These are phyloP conservation scores for Calameuta idolon DNA, from an alignment of 2,888 invertebrate genomes.

Conservation along the genomic window DNA sequence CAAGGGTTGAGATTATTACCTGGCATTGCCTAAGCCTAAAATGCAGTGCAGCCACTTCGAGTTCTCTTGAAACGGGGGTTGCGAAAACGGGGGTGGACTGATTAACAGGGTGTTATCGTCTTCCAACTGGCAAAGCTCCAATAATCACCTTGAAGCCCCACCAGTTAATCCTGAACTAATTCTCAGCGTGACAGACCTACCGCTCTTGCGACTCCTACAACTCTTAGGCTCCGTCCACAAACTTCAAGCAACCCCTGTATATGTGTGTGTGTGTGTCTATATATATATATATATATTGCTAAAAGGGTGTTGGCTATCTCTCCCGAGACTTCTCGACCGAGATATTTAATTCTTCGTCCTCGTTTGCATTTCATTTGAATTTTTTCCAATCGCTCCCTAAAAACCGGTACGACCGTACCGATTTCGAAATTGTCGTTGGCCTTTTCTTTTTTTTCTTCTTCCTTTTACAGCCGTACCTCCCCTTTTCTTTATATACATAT, in stretches of 20 bases:
- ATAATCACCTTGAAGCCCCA: conserved; percentile 61
- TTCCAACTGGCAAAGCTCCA: conserved; percentile 61
- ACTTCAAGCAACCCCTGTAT: conserved; percentile 21
- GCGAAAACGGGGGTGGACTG: conserved; percentile 37
- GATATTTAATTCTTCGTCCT: conserved; percentile 39
- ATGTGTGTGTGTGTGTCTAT: not conserved
- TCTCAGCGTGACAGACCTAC: conserved; percentile 52
- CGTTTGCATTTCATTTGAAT: conserved; percentile 45
- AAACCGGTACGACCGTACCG: conserved; percentile 11
- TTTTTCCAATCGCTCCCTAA: conserved; percentile 35
- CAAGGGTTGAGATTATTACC: conserved; percentile 11
- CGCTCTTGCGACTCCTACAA: conserved; percentile 29
- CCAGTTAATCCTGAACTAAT: conserved; percentile 61
- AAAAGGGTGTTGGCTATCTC: conserved; percentile 7
- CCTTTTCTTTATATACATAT: not conserved
- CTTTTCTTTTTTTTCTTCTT: not conserved
- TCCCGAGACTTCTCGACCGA: conserved; percentile 13
- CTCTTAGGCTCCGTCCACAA: conserved; percentile 23
- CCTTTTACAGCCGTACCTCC: conserved; percentile 8
- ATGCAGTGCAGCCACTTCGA: not conserved
- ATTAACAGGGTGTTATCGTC: conserved; percentile 61
- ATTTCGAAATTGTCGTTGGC: not conserved
- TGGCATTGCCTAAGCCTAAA: not conserved
- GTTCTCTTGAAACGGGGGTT: not conserved
- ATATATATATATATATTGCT: not conserved